Evolutionary conservation across 2,888 invertebrate genomes (phyloP), one percentile per base, ranked within the genome.

Genomic region (Galerucella calmariensis): DNA sequence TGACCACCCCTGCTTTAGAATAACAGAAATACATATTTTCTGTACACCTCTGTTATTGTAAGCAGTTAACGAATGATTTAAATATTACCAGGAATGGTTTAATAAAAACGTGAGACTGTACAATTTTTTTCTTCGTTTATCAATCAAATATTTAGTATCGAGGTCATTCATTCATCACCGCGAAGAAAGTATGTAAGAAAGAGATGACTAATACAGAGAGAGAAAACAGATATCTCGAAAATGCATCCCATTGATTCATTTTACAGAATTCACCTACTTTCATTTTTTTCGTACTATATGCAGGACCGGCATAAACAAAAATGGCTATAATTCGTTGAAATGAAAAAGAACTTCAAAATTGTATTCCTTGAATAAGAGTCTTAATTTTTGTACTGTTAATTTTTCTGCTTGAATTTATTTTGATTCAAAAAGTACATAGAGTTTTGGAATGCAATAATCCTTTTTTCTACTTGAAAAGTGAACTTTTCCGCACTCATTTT

Each of bases 81-180:
- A n/a, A 12, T 51, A 6, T 51, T 51, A 51, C 51, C 2, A n/a
- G 2, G 3, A 14, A 51, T n/a, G 14, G 51, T n/a, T 51, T n/a
- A 51, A 51, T 51, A 51, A 14, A n/a, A 51, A 51, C 51, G 51
- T 51, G 51, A 51, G 51, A 12, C 51, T 51, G 6, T 51, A 5
- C 11, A 11, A 46, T 35, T 46, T 46, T 46, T 56, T 59, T 24
- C 59, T 59, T 12, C 6, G 24, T 24, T 14, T 11, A 59, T 59
- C 59, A 59, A 20, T 24, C 24, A 24, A 27, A 20, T 27, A 59
- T 27, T 27, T 51, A n/a, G 5, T n/a, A n/a, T 59, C 59, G 59
- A 59, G 59, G 59, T 59, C 59, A 24, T 59, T 59, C 59, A 59
- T 59, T 59, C 59, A 59, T 59, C 59, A 59, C 8, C 9, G 24